Base-by-base conservation (phyloP, 2,113 vertebrate species). In the Apus apus region DNA sequence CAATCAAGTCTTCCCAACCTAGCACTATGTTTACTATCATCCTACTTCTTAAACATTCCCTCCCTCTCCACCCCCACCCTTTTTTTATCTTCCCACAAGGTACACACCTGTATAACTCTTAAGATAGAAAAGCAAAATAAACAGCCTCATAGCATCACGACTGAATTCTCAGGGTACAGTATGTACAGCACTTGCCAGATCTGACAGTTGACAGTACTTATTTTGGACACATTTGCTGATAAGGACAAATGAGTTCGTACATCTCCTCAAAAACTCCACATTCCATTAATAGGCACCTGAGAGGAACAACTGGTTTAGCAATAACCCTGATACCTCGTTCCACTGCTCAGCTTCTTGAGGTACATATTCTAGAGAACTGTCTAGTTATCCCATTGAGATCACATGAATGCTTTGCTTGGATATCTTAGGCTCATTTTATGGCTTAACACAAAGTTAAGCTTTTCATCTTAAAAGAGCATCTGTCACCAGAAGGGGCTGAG, bases 141-240 rank as follows among this genome's bases (percentile, higher is more conserved):
- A 94, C 48, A 92, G 51, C 74, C 94, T 71, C 89, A 61, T 38
- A 73, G 64, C 91, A 87, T 38, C 17, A 73, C 36, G 91, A 9
- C 87, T 20, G 95, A 20, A 48, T 79, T 76, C 11, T 40, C 61
- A 21, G 85, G 90, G 97, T 70, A 97, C 97, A 95, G 97, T 72
- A 38, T 87, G 98, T 98, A 89, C 98, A 48, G 80, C 81, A 16
- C 90, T 75, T 68, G 68, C 77, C 61, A 38, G 67, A 40, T 93
- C 91, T 87, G 94, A 56, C 29, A 19, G 93, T 46, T 74, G 94
- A 68, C 89, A 67, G 5, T 5, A 93, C 95, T 93, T 54, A 21
- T 85, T 97, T 91, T 56, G 93, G 96, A 88, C 92, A 82, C 54
- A 3, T 67, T 88, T 96, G 91, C 94, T 93, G 95, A 94, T 90